Base-by-base conservation (phyloP, 2,113 vertebrate species). In the Coracopsis vasa region DNA sequence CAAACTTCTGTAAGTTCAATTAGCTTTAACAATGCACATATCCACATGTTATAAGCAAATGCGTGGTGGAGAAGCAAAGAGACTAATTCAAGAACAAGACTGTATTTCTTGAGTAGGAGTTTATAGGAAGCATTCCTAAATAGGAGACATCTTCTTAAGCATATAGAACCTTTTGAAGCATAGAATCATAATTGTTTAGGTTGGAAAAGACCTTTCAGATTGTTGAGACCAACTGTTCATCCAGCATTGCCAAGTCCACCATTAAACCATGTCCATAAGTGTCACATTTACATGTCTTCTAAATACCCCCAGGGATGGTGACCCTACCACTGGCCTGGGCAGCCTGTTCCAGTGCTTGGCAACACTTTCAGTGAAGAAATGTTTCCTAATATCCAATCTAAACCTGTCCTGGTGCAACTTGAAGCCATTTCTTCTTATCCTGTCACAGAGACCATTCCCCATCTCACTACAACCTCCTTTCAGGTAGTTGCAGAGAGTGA, bases 141-240 rank as follows among this genome's bases (percentile, higher is more conserved):
- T 10, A 39, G 18, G 21, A 58, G 31, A 5, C 0, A 0, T 11
- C 10, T 7, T 72, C 69, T 45, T 25, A 37, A 66, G 48, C 27
- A 17, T 62, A 48, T 11, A 11, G 12, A 69, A 16, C 11, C 14
- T 53, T 93, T 42, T 33, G n/a, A 16, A 58, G 6, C 7, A 10
- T 1, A 15, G 35, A 69, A 42, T 75, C 21, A 16, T 16, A n/a
- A 45, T 67, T 4, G 7, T 19, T 80, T 44, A 54, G n/a, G 11
- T 44, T 54, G 45, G 53, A 48, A 61, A 74, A 48, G 21, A 33
- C n/a, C n/a, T 54, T 27, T 3, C 7, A 33, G 41, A 16, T 29
- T 16, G 35, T 44, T 2, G 21, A 81, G 62, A 21, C 27, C 41
- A 54, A 16, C 28, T 31, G 16, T n/a, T 62, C 18, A 35, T n/a